Evolutionary conservation across 1,140 invertebrate genomes (phyloP), one percentile per base, ranked within the genome.

Genomic region (Eupristina koningsbergeri): DNA sequence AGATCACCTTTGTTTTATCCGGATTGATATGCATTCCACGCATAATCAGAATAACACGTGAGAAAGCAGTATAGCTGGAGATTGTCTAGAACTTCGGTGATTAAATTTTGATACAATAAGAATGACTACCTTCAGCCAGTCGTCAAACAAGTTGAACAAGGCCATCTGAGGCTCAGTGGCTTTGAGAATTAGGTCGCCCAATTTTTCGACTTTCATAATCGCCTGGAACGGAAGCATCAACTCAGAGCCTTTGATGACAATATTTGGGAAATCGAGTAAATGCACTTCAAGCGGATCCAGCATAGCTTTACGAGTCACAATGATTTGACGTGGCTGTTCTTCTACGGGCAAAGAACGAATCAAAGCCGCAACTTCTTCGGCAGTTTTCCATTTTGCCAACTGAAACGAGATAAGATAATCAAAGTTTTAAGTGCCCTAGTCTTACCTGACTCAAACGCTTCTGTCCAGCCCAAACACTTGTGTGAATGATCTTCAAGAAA

Each of bases 91-190:
- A n/a, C n/a, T n/a, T n/a, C n/a, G n/a, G n/a, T n/a, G n/a, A n/a
- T n/a, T n/a, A n/a, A n/a, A n/a, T n/a, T n/a, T n/a, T n/a, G n/a
- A n/a, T n/a, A n/a, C n/a, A n/a, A n/a, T n/a, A n/a, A n/a, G n/a
- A n/a, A n/a, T n/a, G n/a, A n/a, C n/a, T n/a, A n/a, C n/a, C n/a
- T 99, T 99, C 11, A 99, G 92, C 99, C 99, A 99, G 92, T 99
- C 99, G 92, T 99, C 99, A 88, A 99, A 99, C 7, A 99, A 93
- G 93, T 99, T 99, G 93, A 99, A 99, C 0, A 99, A 93, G 11
- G 99, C 98, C 99, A 99, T 99, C 92, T 99, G 99, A 1, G 99
- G 99, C 91, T 99, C 99, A 0, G 98, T 99, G 3, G 99, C 99
- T 92, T 99, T 99, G 15, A 99, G 93, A 90, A 99, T 99, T 1